Conservation (phyloP, 2,888 invertebrate species). For the Acrocyrtus sp. region DNA sequence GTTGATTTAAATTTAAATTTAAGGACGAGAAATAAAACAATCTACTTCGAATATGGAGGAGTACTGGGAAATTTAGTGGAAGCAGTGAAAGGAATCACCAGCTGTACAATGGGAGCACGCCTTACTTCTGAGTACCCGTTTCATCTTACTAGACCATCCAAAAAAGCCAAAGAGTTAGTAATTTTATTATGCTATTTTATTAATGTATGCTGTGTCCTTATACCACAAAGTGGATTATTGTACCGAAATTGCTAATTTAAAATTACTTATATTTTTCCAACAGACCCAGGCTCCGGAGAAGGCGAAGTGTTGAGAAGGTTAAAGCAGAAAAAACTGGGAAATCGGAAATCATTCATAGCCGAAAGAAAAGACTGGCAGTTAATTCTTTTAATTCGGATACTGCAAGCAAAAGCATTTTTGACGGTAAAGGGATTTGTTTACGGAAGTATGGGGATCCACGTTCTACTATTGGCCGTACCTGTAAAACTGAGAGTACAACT, state of each 20-base stretch:
- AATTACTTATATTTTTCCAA: too few relatives aligned
- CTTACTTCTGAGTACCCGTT: constrained; percentile 43
- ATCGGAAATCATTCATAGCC: too few relatives aligned
- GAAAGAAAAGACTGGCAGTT: constrained; percentile 9
- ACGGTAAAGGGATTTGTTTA: constrained; percentile 29
- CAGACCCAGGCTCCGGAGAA: too few relatives aligned
- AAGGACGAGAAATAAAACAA: constrained; percentile 25
- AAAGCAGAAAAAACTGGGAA: too few relatives aligned
- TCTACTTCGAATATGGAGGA: constrained; percentile 26
- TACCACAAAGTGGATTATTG: too few relatives aligned
- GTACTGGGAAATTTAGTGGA: constrained; percentile 29
- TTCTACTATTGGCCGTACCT: too few relatives aligned
- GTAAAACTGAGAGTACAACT: too few relatives aligned
- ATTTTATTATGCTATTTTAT: too few relatives aligned
- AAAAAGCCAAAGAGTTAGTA: too few relatives aligned
- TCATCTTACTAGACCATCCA: constrained; percentile 41
- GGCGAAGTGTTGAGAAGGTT: too few relatives aligned
- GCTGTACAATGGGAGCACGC: constrained; percentile 38
- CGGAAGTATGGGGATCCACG: constrained; percentile 40
- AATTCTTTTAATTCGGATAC: constrained; percentile 10
- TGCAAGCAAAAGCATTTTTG: constrained; percentile 12
- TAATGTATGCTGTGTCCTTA: too few relatives aligned
- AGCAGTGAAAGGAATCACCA: constrained; percentile 23
- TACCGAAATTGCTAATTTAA: too few relatives aligned
- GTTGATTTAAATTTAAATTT: constrained; percentile 1